These are phyloP conservation scores for Aphelinus certus DNA, from an alignment of 1,140 invertebrate genomes.

Conservation along the genomic window DNA sequence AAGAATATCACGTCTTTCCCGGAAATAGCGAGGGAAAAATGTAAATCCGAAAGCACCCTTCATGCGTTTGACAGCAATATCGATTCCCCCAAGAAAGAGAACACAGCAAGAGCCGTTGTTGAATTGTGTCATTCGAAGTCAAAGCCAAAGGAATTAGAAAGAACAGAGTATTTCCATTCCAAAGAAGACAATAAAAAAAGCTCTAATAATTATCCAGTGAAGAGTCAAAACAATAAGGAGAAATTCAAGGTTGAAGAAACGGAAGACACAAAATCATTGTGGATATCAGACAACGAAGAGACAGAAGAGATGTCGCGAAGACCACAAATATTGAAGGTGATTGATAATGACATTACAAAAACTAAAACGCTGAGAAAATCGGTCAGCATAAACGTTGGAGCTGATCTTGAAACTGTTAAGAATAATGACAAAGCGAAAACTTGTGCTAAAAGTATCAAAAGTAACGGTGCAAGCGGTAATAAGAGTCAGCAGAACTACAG, in stretches of 20 bases:
- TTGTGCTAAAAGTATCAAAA: not conserved
- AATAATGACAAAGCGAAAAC: not conserved
- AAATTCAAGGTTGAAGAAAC: constrained; percentile 48
- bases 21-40: constrained; percentile 22
- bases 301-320: constrained; percentile 61
- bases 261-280: constrained; percentile 57
- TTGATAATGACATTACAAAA: constrained; percentile 61
- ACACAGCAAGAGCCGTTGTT: not conserved
- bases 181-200: not conserved
- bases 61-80: not conserved
- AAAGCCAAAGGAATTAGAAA: not conserved
- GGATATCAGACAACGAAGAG: constrained; percentile 53
- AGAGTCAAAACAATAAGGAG: constrained; percentile 26
- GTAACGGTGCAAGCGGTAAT: not conserved
- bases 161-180: not conserved
- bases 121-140: not conserved
- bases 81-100: not conserved
- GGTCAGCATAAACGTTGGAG: not conserved
- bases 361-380: constrained; percentile 14
- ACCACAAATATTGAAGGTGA: constrained; percentile 61
- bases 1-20: constrained; percentile 17
- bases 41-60: not conserved
- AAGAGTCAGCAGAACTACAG: constrained; percentile 1
- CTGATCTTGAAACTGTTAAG: not conserved
- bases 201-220: not conserved